Evolutionary conservation across 2,888 invertebrate genomes (phyloP).

Genomic region (Keiferia lycopersicella): DNA sequence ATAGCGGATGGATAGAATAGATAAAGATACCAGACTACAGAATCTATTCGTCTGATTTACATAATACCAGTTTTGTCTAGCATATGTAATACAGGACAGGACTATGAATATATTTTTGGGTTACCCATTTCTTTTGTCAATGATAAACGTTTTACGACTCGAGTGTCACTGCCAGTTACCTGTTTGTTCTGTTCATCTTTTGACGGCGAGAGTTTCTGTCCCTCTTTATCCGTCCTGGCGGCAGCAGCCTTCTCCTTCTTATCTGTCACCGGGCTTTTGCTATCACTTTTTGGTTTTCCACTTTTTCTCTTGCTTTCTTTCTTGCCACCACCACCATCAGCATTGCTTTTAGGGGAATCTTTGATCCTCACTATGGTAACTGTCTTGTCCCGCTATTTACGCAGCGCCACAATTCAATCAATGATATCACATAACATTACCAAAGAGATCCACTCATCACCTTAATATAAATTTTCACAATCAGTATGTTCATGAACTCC

Average conservation of each 20-base stretch:
- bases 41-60: conserved; percentile 12
- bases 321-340: conserved; percentile 81
- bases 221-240: conserved; percentile 61
- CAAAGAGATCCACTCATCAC: conserved; percentile 27
- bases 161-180: conserved; percentile 43
- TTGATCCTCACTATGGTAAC: conserved; percentile 86
- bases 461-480: conserved; percentile 2
- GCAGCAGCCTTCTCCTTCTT: conserved; percentile 62
- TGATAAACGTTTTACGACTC: neutral
- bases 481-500: conserved; percentile 14
- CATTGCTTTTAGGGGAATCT: conserved; percentile 82
- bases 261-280: conserved; percentile 72
- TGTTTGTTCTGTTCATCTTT: conserved; percentile 61
- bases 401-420: conserved; percentile 26
- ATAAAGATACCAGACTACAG: neutral
- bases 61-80: conserved; percentile 2
- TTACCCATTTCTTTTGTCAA: conserved; percentile 5
- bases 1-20: conserved; percentile 14
- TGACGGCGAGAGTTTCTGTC: conserved; percentile 52
- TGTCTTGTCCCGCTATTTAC: conserved; percentile 44
- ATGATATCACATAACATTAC: conserved; percentile 23
- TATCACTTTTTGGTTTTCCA: conserved; percentile 80
- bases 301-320: conserved; percentile 84
- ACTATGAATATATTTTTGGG: conserved; percentile 22
- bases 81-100: neutral